Conservation (phyloP, 2,113 vertebrate genomes). For the Porphyrio hochstetteri region DNA sequence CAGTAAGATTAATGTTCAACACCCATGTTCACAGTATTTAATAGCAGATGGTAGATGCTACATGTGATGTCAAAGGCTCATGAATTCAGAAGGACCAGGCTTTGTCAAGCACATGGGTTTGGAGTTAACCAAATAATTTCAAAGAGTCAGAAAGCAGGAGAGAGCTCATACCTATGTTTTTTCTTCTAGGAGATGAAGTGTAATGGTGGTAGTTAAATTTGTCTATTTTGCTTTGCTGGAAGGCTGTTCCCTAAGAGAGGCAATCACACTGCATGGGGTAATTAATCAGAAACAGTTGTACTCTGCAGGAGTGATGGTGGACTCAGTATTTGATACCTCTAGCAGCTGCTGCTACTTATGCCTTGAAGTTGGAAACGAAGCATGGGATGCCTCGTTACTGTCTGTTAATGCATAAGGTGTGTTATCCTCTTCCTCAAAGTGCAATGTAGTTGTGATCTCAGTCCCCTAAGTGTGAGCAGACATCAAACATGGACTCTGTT, state of each 20-base stretch:
- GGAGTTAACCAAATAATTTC: neutral
- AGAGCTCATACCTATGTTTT: neutral
- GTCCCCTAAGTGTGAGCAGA: neutral
- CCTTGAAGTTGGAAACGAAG: neutral
- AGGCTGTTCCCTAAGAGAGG: neutral
- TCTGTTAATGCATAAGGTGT: neutral
- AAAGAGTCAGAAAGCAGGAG: neutral
- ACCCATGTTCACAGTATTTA: neutral
- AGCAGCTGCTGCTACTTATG: neutral
- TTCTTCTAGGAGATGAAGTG: neutral
- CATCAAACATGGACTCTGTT: neutral
- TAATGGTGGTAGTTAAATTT: neutral
- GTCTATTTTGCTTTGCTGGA: neutral
- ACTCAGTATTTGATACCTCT: neutral
- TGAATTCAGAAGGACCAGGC: constrained; percentile 5
- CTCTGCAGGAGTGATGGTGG: neutral
- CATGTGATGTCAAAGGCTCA: neutral
- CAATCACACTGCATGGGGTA: neutral
- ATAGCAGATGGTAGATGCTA: neutral
- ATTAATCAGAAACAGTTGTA: neutral
- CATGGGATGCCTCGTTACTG: neutral
- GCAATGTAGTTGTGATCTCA: neutral
- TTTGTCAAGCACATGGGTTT: neutral
- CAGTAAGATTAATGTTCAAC: neutral
- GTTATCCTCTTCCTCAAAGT: neutral